Base-by-base conservation (phyloP, 2,113 vertebrate species). In the Psilopogon haemacephalus region DNA sequence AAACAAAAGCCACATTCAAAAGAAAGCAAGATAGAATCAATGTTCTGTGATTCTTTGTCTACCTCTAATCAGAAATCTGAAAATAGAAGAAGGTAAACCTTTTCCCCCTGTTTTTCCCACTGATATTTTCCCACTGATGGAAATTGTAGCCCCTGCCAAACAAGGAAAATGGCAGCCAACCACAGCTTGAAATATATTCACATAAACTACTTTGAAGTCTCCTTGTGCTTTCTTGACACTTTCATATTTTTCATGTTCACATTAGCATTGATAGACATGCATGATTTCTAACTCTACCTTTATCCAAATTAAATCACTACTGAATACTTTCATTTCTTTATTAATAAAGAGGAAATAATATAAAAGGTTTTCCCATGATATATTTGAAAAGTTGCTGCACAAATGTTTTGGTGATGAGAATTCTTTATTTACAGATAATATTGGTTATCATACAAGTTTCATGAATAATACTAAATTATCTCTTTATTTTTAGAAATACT, bases 1-100 rank as follows among this genome's bases (percentile, higher is more conserved):
- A 79, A 65, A 59, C 71, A 33, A n/a, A 89, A 91, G 12, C 28
- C 84, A 21, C 71, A 72, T 80, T 81, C 80, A 6, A 98, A 97
- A 96, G 37, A 40, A 13, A 11, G 16, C 33, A 97, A 97, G n/a
- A 70, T 99, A 21, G 96, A 98, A 78, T 98, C 98, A 7, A 84
- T 98, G 20, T 99, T 99, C 96, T 99, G 98, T 94, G 93, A 95
- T 40, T 97, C 98, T 33, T 98, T 99, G 82, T 98, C 98, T 79
- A 91, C 86, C 10, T 82, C 95, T 42, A 93, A 88, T 75, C 70
- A 78, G 27, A 96, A 95, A 79, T 93, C 95, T 72, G 95, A 97
- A 86, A 95, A 52, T 37, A 90, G 42, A 67, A 95, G 70, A 93
- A 97, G 97, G 98, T 98, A 97, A 96, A 90, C 27, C 2, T 78